Base-by-base conservation (phyloP, 1,140 invertebrate genomes). In the Ceratosolen fusciceps region DNA sequence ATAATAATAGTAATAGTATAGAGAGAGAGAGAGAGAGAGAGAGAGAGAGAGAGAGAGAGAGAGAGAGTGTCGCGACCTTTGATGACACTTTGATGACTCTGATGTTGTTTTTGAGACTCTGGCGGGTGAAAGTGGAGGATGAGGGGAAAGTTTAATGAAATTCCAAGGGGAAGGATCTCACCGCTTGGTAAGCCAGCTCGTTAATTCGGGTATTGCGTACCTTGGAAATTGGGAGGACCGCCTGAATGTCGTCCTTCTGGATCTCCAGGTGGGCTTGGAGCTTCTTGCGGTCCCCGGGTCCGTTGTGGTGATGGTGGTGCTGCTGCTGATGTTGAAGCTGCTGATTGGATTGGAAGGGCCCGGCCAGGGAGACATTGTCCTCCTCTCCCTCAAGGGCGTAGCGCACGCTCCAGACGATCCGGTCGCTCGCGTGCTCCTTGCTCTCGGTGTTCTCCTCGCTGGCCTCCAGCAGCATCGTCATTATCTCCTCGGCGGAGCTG, bases 161-260 rank as follows among this genome's bases (percentile, higher is more conserved):
- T n/a, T n/a, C n/a, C n/a, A n/a, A n/a, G n/a, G n/a, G n/a, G n/a
- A n/a, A n/a, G n/a, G n/a, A n/a, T n/a, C n/a, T n/a, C n/a, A n/a
- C n/a, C n/a, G n/a, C n/a, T n/a, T n/a, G n/a, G n/a, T n/a, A n/a
- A n/a, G n/a, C n/a, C n/a, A n/a, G n/a, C n/a, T n/a, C n/a, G n/a
- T n/a, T n/a, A n/a, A n/a, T n/a, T n/a, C n/a, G n/a, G n/a, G 68
- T 10, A 19, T 49, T 3, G 21, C 89, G 60, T 91, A 97, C 96
- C 94, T 98, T 98, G 49, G 97, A 96, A 86, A 98, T 98, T 9
- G 97, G 96, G 34, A 98, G 91, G 37, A 98, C 96, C 2, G 96
- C 95, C 90, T 98, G 96, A 54, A 97, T 96, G 85, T 98, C 96
- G 87, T 98, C 97, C 88, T 98, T 98, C 86, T 97, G 96, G 82